Base-by-base conservation (phyloP, 53 echinoderm and acorn worm species). In the Stichopus horrens region DNA sequence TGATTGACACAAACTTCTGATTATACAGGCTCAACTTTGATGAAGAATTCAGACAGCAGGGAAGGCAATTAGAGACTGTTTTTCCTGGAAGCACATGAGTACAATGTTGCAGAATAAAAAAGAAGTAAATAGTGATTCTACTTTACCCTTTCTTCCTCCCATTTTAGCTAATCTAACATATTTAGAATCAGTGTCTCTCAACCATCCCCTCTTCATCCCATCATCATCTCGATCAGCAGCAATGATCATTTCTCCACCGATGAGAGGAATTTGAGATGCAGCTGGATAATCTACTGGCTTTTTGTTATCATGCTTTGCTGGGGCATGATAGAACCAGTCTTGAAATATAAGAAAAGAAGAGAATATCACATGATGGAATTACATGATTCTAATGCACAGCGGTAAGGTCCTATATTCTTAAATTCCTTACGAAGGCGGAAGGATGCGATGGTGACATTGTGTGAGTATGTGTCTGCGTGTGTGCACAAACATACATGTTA, bases 271-370 rank as follows among this genome's bases (percentile, higher is more conserved):
- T 93, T 97, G 97, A n/a, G 97, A 97, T 7, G 95, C 93, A 57
- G 97, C 97, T 8, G 97, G 97, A 80, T 97, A 97, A 54, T 97
- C 94, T 66, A 88, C 79, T 21, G 95, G 87, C 14, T 86, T 88
- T 5, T 65, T 67, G 13, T 87, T 75, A 13, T 89, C 83, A 77
- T 86, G 90, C 81, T 92, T 97, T 14, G 90, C 89, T 55, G 97
- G 97, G 23, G 95, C 97, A 89, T 97, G 97, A 83, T 97, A 97
- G 91, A 95, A 97, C 97, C 97, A 97, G 78, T 97, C 97, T 97
- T 84, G 23, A 67, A 7, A 67, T n/a, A 68, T 8, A 19, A 8
- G 22, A 86, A n/a, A 86, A 52, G 53, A 54, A 83, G 11, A 75
- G 19, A 3, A n/a, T 75, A 16, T 75, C 13, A 4, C 75, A 75